These are phyloP conservation scores for Mola mola DNA, from an alignment of 2,113 vertebrate genomes.

Conservation along the genomic window DNA sequence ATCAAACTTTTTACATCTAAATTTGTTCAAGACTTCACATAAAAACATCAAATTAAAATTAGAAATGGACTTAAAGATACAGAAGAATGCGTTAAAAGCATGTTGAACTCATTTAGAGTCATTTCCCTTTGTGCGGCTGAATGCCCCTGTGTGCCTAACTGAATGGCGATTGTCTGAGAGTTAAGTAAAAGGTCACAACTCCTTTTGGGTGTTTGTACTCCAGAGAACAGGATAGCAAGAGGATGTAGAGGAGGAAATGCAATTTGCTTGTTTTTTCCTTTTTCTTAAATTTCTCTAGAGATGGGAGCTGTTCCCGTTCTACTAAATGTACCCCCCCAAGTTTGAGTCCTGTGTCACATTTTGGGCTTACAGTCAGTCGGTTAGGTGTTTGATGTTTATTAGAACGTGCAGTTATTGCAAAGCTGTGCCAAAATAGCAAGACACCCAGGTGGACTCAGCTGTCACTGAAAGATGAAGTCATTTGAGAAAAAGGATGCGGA, in stretches of 20 bases:
- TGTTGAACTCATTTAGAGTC: not conserved
- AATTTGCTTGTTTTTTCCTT: conserved; percentile 51
- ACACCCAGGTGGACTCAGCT: conserved; percentile 63
- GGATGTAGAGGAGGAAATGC: conserved; percentile 67
- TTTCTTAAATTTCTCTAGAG: conserved; percentile 10
- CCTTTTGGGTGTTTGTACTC: conserved; percentile 51
- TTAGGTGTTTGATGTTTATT: conserved; percentile 59
- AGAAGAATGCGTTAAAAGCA: too few relatives aligned
- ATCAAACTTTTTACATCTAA: too few relatives aligned
- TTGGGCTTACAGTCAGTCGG: conserved; percentile 1
- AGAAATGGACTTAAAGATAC: too few relatives aligned
- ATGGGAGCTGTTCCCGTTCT: too few relatives aligned
- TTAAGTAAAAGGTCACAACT: conserved; percentile 40
- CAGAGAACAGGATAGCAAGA: conserved; percentile 43
- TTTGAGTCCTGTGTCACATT: too few relatives aligned
- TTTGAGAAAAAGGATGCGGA: conserved; percentile 11
- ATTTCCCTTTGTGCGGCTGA: conserved; percentile 10
- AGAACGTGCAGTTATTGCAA: conserved; percentile 45
- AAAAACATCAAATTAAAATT: too few relatives aligned
- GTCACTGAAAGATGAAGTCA: conserved; percentile 23
- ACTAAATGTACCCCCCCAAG: too few relatives aligned
- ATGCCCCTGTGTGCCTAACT: conserved; percentile 3
- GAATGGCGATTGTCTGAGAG: conserved; percentile 66
- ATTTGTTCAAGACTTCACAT: too few relatives aligned
- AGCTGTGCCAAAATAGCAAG: conserved; percentile 22